Evolutionary conservation across 1,140 invertebrate genomes (phyloP).

Genomic region (Sweltsa coloradensis): DNA sequence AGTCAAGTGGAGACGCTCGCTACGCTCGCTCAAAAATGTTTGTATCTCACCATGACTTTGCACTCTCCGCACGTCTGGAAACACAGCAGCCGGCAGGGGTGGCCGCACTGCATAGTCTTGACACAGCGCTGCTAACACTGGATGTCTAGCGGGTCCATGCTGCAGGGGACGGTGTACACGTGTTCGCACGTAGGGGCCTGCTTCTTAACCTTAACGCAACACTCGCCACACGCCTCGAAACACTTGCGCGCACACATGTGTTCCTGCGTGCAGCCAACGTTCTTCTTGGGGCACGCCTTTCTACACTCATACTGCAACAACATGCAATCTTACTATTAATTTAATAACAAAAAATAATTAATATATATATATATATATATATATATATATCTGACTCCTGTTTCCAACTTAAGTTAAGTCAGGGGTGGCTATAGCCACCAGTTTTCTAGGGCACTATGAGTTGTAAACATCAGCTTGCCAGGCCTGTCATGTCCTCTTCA

Average conservation of each 20-base stretch:
- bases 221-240: conserved; percentile 35
- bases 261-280: conserved; percentile 28
- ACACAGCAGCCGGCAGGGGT: conserved; percentile 26
- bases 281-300: conserved; percentile 31
- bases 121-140: conserved; percentile 33
- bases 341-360: too few species aligned
- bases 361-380: too few species aligned
- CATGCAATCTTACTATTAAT: too few species aligned
- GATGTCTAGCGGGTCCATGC: conserved; percentile 24
- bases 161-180: conserved; percentile 27
- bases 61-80: conserved; percentile 32
- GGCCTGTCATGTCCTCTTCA: too few species aligned
- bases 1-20: too few species aligned
- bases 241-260: conserved; percentile 37
- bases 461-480: too few species aligned
- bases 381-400: too few species aligned
- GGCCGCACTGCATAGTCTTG: conserved; percentile 32
- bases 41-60: conserved; percentile 27
- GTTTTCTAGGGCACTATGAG: too few species aligned
- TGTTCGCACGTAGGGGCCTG: conserved; percentile 29
- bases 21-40: too few species aligned
- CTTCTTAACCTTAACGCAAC: conserved; percentile 27
- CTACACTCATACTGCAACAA: conserved; percentile 37
- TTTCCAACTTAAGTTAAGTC: too few species aligned
- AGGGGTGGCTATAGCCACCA: too few species aligned